phyloP scores from a whole-genome alignment of 2,797 vertebrate genomes.

The Eulemur albifrons region DNA sequence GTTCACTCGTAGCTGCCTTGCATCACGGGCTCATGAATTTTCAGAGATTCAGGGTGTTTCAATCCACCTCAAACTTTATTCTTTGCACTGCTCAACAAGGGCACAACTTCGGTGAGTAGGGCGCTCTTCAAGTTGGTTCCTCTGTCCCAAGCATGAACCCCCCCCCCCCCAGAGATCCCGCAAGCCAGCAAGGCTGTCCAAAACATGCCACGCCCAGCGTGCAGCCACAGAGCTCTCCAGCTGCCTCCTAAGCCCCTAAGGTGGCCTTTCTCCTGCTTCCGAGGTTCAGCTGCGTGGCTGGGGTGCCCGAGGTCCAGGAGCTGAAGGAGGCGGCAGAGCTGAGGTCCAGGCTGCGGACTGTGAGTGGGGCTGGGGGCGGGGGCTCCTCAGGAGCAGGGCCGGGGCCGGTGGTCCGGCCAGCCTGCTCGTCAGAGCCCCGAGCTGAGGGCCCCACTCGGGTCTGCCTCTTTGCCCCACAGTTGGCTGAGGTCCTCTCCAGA shows the following conservation, averaged over 20 bases:
- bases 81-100: neutral
- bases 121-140: neutral
- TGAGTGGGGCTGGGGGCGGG: slow-evolving; percentile 60
- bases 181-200: neutral
- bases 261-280: neutral
- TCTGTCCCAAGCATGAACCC: neutral
- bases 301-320: slow-evolving; percentile 28
- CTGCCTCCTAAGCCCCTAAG: neutral
- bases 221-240: neutral
- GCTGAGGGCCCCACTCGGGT: neutral
- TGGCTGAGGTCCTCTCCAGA: slow-evolving; percentile 86
- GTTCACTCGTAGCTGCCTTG: neutral
- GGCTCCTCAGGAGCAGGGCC: neutral
- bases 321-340: slow-evolving; percentile 54
- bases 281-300: slow-evolving; percentile 59
- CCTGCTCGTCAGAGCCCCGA: accelerated
- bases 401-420: neutral
- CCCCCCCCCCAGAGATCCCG: neutral
- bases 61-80: neutral
- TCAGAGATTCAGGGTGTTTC: neutral
- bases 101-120: neutral
- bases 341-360: slow-evolving; percentile 78
- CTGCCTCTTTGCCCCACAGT: slow-evolving; percentile 78
- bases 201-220: accelerated
- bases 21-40: neutral